Conservation (phyloP, 2,113 vertebrate genomes). For the Centrocercus urophasianus region DNA sequence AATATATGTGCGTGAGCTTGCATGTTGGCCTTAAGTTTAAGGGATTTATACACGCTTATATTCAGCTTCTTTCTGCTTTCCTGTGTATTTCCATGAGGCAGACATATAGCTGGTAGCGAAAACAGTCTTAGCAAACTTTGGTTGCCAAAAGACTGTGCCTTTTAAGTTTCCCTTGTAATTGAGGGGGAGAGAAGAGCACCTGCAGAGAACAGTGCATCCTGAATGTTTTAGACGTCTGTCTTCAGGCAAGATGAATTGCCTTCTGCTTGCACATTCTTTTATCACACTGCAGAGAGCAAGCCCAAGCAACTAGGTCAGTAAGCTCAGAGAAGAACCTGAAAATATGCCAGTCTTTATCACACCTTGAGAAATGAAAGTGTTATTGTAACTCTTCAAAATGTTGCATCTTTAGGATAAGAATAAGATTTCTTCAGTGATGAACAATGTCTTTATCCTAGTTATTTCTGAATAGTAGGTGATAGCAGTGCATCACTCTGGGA, state of each 20-base stretch:
- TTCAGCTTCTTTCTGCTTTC: not conserved
- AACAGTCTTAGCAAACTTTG: not conserved
- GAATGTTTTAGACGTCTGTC: not conserved
- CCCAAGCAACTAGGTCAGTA: constrained; percentile 1
- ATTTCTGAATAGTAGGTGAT: not conserved
- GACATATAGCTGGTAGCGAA: not conserved
- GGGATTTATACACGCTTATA: not conserved
- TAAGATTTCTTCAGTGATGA: not conserved
- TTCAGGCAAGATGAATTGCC: not conserved
- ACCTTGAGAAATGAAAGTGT: not conserved
- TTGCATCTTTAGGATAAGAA: not conserved
- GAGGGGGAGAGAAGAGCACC: not conserved
- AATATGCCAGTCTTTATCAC: not conserved
- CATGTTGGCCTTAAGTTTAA: not conserved
- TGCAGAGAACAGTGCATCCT: not conserved
- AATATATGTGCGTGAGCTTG: not conserved
- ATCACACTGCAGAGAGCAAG: not conserved
- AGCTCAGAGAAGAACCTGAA: not conserved
- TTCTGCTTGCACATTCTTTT: not conserved
- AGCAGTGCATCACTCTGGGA: not conserved
- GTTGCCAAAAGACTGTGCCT: not conserved
- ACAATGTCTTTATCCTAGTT: not conserved
- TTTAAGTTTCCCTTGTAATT: not conserved
- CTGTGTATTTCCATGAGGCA: not conserved
- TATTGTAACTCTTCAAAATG: not conserved